phyloP scores from a whole-genome alignment of 2,888 invertebrate species.

The Caenorhabditis auriculariae region DNA sequence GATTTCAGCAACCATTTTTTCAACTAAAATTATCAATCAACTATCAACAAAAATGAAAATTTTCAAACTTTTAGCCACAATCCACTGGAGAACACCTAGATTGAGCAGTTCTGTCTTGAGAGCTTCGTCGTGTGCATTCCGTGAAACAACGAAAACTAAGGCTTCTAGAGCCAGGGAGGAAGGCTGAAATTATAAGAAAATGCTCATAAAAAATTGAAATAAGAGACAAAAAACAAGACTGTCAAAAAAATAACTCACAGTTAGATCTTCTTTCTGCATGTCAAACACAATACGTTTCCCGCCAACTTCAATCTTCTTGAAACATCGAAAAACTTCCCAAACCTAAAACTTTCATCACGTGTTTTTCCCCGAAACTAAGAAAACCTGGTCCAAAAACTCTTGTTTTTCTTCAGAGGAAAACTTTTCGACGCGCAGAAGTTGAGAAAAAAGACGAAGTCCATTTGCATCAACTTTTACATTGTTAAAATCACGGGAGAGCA shows the following conservation, averaged over 20 bases:
- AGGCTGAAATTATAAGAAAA: slow-evolving; percentile 25
- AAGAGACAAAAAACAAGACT: too few relatives aligned
- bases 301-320: slow-evolving; percentile 25
- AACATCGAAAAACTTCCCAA: slow-evolving; percentile 52
- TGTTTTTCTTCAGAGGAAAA: slow-evolving; percentile 4
- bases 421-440: slow-evolving; percentile 44
- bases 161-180: slow-evolving; percentile 52
- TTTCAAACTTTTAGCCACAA: slow-evolving; percentile 47
- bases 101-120: slow-evolving; percentile 54
- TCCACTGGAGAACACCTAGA: slow-evolving; percentile 49
- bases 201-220: too few relatives aligned
- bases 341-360: too few relatives aligned
- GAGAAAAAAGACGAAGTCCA: slow-evolving; percentile 32
- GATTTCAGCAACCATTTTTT: slow-evolving; percentile 10
- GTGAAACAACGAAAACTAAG: slow-evolving; percentile 45
- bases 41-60: slow-evolving; percentile 1
- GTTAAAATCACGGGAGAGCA: slow-evolving; percentile 55
- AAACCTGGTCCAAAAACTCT: too few relatives aligned
- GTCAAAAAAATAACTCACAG: slow-evolving; percentile 11
- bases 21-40: slow-evolving; percentile 23
- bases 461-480: slow-evolving; percentile 29
- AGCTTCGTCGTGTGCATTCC: slow-evolving; percentile 25
- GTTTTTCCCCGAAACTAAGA: too few relatives aligned
- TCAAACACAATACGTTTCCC: slow-evolving; percentile 38
- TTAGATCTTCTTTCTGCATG: slow-evolving; percentile 28